Base-by-base conservation (phyloP, 2,888 invertebrate genomes). In the Cantharis lateralis region DNA sequence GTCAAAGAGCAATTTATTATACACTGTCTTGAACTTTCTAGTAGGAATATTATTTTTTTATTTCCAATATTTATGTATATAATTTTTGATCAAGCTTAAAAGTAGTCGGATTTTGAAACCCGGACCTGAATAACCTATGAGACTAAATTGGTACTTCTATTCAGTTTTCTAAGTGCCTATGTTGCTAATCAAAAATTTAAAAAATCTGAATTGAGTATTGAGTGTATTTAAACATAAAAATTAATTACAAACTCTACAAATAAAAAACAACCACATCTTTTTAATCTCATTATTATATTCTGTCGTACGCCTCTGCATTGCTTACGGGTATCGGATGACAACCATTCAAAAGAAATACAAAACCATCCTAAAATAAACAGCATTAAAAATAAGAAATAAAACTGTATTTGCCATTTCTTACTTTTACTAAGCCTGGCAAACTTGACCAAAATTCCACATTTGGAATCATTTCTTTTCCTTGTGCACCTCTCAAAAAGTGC, bases 381-480 rank as follows among this genome's bases (percentile, higher is more conserved):
- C n/a, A 66, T 9, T 7, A 20, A 20, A 24, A 24, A 24, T 5
- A 9, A n/a, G 2, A 48, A 20, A 9, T 64, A 18, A 20, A 16
- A 16, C 13, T 16, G 0, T 2, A 66, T 20, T 24, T 18, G 2
- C 7, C 5, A n/a, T 26, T 32, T 85, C 88, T 89, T 89, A 94
- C 94, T 88, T 89, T 91, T 32, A 94, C 91, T 82, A 94, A 90
- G 80, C 90, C 89, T 3, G 95, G 94, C 78, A 95, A 87, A 76
- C 92, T 92, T 10, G 88, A 88, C 95, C 95, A 95, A 87, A 95
- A 95, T 73, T 90, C 91, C 76, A 93, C 88, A 87, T 95, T 93
- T 0, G 95, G 95, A 82, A 95, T 90, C 82, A 94, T 90, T 88
- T 95, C 95, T 77, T 91, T 87, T 1, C 95, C 95, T 63, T 92